Conservation (phyloP, 1,140 invertebrate genomes). For the Brachionus rubens region DNA sequence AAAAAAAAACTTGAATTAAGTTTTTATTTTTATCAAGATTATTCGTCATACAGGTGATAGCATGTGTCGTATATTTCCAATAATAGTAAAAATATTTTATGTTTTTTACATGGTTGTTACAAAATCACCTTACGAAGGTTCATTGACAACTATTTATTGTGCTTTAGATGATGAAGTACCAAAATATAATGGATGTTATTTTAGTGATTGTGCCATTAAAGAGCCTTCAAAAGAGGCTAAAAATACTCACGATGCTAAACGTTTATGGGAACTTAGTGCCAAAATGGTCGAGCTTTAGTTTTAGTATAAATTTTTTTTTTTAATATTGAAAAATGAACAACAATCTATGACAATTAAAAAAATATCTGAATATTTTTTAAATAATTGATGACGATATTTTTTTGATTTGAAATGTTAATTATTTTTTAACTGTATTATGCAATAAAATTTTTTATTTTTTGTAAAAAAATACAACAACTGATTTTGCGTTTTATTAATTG, state of each 20-base stretch:
- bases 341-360: constrained; percentile 1
- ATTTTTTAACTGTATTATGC: too few relatives aligned
- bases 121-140: constrained; percentile 58
- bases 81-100: constrained; percentile 13
- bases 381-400: too few relatives aligned
- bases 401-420: too few relatives aligned
- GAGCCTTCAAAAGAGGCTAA: not conserved
- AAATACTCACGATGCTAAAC: constrained; percentile 3
- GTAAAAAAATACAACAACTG: too few relatives aligned
- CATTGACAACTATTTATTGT: constrained; percentile 60
- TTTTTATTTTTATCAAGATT: constrained; percentile 48
- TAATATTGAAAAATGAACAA: not conserved
- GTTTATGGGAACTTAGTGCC: constrained; percentile 14
- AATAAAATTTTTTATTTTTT: too few relatives aligned
- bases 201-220: constrained; percentile 48
- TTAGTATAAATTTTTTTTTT: too few relatives aligned
- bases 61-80: constrained; percentile 20
- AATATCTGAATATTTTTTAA: not conserved
- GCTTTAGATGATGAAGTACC: constrained; percentile 69
- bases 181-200: constrained; percentile 65
- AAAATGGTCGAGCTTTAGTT: not conserved
- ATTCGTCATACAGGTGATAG: constrained; percentile 47
- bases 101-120: constrained; percentile 54
- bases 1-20: not conserved
- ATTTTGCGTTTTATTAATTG: too few relatives aligned